Conservation (phyloP, 2,888 invertebrate species). For the Nebria brevicollis region DNA sequence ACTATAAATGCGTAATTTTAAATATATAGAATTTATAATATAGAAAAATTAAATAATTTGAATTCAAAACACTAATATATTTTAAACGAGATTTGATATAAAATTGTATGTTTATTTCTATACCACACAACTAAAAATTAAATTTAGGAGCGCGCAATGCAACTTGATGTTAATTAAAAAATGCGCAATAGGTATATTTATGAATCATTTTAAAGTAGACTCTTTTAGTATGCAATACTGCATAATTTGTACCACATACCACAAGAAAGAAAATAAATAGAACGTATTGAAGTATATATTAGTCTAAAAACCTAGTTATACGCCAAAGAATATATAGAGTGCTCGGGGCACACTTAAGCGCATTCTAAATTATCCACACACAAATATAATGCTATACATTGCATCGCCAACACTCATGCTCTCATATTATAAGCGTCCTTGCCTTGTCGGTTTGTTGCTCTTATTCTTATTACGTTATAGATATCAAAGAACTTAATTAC, state of each 20-base stretch:
- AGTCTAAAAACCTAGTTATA: slow-evolving; percentile 38
- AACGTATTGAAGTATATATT: slow-evolving; percentile 30
- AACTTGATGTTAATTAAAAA: neutral
- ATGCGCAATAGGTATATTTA: neutral
- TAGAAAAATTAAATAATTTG: too few relatives aligned
- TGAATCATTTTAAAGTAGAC: neutral
- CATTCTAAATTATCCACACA: slow-evolving; percentile 3
- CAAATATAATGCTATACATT: neutral
- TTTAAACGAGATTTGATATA: too few relatives aligned
- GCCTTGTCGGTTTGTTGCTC: neutral
- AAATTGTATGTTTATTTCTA: too few relatives aligned
- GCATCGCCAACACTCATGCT: neutral
- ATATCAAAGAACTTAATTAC: slow-evolving; percentile 1
- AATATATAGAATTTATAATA: too few relatives aligned
- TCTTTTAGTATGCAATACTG: neutral
- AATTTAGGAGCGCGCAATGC: neutral
- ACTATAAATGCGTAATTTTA: too few relatives aligned
- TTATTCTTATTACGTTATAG: slow-evolving; percentile 2
- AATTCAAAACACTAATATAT: too few relatives aligned
- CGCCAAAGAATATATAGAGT: slow-evolving; percentile 7
- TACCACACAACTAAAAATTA: too few relatives aligned
- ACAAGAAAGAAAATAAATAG: slow-evolving; percentile 26
- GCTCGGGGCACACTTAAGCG: slow-evolving; percentile 1
- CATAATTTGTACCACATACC: slow-evolving; percentile 38
- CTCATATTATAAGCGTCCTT: neutral